Base-by-base conservation (phyloP, 2,113 vertebrate genomes). In the Myxocyprinus asiaticus region DNA sequence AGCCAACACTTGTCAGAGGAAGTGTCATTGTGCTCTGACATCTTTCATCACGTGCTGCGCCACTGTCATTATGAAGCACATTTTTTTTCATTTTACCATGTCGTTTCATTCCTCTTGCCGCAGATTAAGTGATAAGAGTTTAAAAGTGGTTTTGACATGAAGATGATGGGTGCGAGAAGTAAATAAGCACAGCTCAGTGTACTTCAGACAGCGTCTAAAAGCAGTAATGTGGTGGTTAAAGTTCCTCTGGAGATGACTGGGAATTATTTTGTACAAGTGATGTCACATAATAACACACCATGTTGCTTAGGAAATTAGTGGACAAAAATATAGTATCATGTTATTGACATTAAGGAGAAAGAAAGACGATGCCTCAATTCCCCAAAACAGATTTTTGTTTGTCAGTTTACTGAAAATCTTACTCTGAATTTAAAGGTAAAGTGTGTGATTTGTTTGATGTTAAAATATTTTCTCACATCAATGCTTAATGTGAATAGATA, bases 61-160 rank as follows among this genome's bases (percentile, higher is more conserved):
- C 58, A 10, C 61, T 78, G 76, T 82, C 82, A 82, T 86, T 81
- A 82, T 81, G 45, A 47, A 67, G 65, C 42, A 10, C 81, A 53
- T 86, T 85, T 85, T 76, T n/a, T n/a, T 33, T 84, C 78, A 83
- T 83, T 81, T 77, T 71, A n/a, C 42, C 15, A 33, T 33, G 22
- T 33, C 22, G 15, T 80, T 86, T 82, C 48, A 79, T 83, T 82
- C 80, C 51, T 85, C 44, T 67, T 67, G 65, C 72, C 8, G 6
- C 80, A 69, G 85, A 86, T 83, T 64, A 88, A 86, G 65, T 12
- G 77, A 85, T 85, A 77, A 56, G 82, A 86, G 81, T 85, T 89
- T 82, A 73, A 82, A 88, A 84, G 78, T 82, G 72, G 71, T 80
- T 83, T 44, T 87, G 81, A 82, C 61, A 62, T 58, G 75, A 33